Base-by-base conservation (phyloP, 2,113 vertebrate species). In the Cisticola juncidis region DNA sequence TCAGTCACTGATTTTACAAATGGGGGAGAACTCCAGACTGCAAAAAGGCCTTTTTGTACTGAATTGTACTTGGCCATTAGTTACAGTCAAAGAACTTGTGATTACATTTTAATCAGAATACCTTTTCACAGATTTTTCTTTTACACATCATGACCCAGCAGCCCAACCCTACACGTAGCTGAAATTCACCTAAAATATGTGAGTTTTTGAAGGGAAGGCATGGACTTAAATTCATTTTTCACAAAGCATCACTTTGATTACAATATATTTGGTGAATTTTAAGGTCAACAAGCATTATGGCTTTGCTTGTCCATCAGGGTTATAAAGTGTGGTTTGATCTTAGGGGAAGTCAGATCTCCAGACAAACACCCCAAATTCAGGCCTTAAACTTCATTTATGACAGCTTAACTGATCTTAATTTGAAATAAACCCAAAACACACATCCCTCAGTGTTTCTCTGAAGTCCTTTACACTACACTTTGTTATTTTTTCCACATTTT, bases 101-200 rank as follows among this genome's bases (percentile, higher is more conserved):
- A 98, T 98, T 97, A 95, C 94, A 97, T 97, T 91, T 78, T 97
- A 98, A 98, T 98, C 94, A 95, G 95, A 98, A 97, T 97, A 97
- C 95, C 65, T 95, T 96, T 97, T 95, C 97, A 97, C 93, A 95
- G 95, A 97, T 72, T 97, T 97, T 97, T 94, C 83, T 97, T 96
- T 95, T 44, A 77, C 91, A 89, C 69, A 19, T 69, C 81, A 72
- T 8, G 69, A 84, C 80, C 70, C 44, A 64, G 81, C 60, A 85
- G 73, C 90, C 84, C 83, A 90, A 71, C 68, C 64, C 40, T 61
- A 79, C 90, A 31, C 12, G 21, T 3, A 82, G 53, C 61, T 88
- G 81, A 95, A 96, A 95, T 58, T 12, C 35, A 92, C 76, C 88
- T 86, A 68, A 88, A 90, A 12, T 28, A 29, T 15, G 20, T 23